Evolutionary conservation across 2,797 vertebrate genomes (phyloP).

Genomic region (Enteromius unitaeniatus): DNA sequence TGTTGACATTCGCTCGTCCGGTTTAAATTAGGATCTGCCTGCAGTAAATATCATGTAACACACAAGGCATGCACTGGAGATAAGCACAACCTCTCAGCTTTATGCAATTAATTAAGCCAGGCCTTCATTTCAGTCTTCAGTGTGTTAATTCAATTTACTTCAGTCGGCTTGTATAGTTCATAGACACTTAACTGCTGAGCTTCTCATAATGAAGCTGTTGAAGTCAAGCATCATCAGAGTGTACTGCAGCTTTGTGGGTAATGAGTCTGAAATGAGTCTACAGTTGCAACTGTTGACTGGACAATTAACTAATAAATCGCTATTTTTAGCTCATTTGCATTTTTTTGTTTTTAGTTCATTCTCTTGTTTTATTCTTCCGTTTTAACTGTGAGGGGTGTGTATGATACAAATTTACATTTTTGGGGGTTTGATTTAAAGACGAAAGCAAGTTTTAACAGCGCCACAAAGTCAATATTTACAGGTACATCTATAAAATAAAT

Average conservation of each 20-base stretch:
- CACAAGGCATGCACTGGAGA: background rate
- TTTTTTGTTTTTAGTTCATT: background rate
- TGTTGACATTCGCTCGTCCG: background rate
- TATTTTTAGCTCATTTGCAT: background rate
- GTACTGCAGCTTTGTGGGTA: background rate
- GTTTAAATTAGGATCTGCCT: background rate
- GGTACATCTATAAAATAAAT: no score
- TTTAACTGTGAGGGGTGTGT: background rate
- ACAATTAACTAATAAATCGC: background rate
- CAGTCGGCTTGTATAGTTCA: background rate
- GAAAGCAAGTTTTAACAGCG: background rate
- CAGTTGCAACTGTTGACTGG: background rate
- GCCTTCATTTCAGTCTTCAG: slow-evolving; percentile 1
- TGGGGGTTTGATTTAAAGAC: background rate
- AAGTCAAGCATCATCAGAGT: background rate
- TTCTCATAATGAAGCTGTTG: slow-evolving; percentile 11
- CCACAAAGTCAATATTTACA: background rate
- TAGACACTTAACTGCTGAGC: slow-evolving; percentile 14
- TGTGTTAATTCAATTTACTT: slow-evolving; percentile 19
- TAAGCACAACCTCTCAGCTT: background rate
- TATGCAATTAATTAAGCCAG: slow-evolving; percentile 15
- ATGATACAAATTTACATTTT: background rate
- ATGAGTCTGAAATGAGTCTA: background rate
- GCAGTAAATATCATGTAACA: slow-evolving; percentile 23
- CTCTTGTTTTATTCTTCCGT: background rate